Conservation (phyloP, 92 coral and sea anemone genomes). For the Zoanthus gigantus region DNA sequence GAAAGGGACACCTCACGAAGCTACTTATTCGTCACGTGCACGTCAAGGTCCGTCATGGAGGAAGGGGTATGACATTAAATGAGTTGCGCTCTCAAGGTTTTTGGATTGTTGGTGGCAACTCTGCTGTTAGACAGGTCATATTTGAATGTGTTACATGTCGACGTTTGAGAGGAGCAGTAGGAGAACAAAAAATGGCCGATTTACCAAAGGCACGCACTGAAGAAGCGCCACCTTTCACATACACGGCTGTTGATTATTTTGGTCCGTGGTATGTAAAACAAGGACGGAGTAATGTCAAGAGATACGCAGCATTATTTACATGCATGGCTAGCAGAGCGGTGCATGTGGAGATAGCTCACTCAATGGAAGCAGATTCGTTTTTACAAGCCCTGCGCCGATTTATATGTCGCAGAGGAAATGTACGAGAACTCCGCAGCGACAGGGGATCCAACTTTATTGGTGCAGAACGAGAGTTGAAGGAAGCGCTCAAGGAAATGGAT, state of each 20-base stretch:
- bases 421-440: not conserved
- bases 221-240: not conserved
- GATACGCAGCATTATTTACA: not conserved
- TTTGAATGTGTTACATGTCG: conserved; percentile 2
- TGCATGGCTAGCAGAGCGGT: not conserved
- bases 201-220: not conserved
- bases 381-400: not conserved
- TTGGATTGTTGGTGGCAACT: not conserved
- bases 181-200: conserved; percentile 16
- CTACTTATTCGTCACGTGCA: not conserved
- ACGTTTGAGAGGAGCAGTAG: too few species aligned
- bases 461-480: not conserved
- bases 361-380: not conserved
- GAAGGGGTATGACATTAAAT: conserved; percentile 4
- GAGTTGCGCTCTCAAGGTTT: not conserved
- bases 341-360: not conserved
- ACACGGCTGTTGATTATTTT: not conserved
- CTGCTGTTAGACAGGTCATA: not conserved
- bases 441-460: not conserved
- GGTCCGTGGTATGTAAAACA: not conserved
- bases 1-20: conserved; percentile 1
- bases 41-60: not conserved
- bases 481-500: not conserved
- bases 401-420: not conserved
- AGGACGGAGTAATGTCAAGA: not conserved